These are phyloP conservation scores for Alviniconcha marisindica DNA, from an alignment of 1,140 invertebrate species.

Conservation along the genomic window DNA sequence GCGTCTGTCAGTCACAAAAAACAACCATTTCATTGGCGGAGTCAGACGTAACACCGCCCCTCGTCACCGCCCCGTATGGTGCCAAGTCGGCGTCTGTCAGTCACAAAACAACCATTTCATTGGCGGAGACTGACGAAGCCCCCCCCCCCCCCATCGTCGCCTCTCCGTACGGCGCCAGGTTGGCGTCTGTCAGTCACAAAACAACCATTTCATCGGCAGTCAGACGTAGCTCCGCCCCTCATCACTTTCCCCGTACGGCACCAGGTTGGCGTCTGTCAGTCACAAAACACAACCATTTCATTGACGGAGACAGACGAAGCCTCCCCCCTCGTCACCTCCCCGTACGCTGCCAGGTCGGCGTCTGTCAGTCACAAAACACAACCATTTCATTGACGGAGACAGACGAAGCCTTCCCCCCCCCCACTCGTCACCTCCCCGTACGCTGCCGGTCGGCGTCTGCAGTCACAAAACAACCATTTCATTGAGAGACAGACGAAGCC, in stretches of 20 bases:
- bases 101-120: neutral
- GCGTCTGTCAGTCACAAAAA: too few species aligned
- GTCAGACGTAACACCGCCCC: neutral
- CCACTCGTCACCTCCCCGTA: constrained; percentile 44
- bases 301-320: too few species aligned
- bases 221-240: constrained; percentile 11
- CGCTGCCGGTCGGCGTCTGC: constrained; percentile 52
- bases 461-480: too few species aligned
- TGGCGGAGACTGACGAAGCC: too few species aligned
- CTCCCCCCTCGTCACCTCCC: constrained; percentile 48
- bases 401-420: constrained; percentile 60
- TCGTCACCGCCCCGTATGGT: neutral
- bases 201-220: too few species aligned
- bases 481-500: constrained; percentile 36
- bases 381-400: too few species aligned
- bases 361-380: constrained; percentile 49
- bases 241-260: constrained; percentile 44
- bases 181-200: constrained; percentile 60
- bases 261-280: constrained; percentile 52
- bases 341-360: constrained; percentile 54
- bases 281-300: neutral
- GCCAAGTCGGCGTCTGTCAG: neutral
- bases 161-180: constrained; percentile 51
- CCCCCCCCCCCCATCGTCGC: constrained; percentile 47
- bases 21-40: too few species aligned